phyloP scores from a whole-genome alignment of 2,888 invertebrate genomes.

The Mactromeris polynyma region DNA sequence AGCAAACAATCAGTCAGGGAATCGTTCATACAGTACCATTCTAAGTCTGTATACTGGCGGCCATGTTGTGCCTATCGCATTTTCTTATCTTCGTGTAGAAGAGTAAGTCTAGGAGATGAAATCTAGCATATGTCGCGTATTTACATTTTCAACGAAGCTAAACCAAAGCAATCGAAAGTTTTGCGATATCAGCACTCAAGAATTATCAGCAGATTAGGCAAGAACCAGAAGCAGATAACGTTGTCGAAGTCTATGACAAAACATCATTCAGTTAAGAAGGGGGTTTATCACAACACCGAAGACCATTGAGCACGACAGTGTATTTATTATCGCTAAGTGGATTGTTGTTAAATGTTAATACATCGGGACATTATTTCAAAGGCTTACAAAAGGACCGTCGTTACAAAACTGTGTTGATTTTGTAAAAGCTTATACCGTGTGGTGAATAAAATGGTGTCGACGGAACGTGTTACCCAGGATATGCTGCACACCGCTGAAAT shows the following conservation, averaged over 20 bases:
- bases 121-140: neutral
- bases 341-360: too few relatives aligned
- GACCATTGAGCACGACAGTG: neutral
- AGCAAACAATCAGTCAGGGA: neutral
- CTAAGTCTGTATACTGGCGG: too few relatives aligned
- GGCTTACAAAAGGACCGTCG: too few relatives aligned
- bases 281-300: neutral
- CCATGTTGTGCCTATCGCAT: neutral
- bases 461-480: neutral
- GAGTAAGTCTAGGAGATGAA: neutral
- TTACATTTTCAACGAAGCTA: neutral
- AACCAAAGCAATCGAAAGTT: neutral
- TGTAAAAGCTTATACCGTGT: too few relatives aligned
- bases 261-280: neutral
- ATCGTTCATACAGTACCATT: neutral
- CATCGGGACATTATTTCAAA: too few relatives aligned
- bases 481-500: neutral
- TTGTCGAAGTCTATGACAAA: neutral
- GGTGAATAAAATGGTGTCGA: too few relatives aligned
- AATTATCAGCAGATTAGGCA: neutral
- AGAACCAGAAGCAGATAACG: neutral
- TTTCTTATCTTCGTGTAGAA: neutral
- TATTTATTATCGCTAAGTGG: too few relatives aligned
- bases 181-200: neutral
- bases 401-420: too few relatives aligned